Percentiles rank a stretch among this genome's conserved stretches.
Evolutionary conservation across 1,140 invertebrate species (phyloP).

Genomic region (Saccostrea echinata): DNA sequence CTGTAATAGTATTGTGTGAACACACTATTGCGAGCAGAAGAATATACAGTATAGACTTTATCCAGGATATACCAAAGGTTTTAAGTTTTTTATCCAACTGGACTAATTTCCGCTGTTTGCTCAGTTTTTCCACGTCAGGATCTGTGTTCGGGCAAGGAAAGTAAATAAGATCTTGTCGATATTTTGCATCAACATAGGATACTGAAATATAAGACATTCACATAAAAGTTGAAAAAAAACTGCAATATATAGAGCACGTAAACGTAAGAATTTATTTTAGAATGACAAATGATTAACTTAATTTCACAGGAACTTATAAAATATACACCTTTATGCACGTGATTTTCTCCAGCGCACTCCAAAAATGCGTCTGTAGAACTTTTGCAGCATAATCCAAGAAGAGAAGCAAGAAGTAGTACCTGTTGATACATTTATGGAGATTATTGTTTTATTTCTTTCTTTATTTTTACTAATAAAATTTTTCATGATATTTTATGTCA

Average conservation of each 20-base stretch:
- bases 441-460: too few relatives aligned
- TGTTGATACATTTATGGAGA: neutral
- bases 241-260: too few relatives aligned
- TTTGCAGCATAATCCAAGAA: conserved; percentile 20
- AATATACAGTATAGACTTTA: neutral
- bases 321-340: neutral
- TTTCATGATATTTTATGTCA: neutral
- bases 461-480: neutral
- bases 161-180: neutral
- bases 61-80: neutral
- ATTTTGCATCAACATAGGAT: neutral
- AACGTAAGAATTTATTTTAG: too few relatives aligned
- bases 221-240: too few relatives aligned
- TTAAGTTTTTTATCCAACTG: conserved; percentile 1
- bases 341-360: neutral
- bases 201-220: too few relatives aligned
- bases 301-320: neutral
- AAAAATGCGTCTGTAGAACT: neutral
- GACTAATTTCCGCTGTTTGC: neutral
- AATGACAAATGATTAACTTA: too few relatives aligned
- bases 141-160: neutral
- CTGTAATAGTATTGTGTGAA: conserved; percentile 36
- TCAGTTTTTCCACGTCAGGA: neutral
- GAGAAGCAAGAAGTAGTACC: neutral
- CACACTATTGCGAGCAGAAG: conserved; percentile 30